Evolutionary conservation across 2,797 vertebrate genomes (phyloP).

Genomic region (Pogoniulus pusillus): DNA sequence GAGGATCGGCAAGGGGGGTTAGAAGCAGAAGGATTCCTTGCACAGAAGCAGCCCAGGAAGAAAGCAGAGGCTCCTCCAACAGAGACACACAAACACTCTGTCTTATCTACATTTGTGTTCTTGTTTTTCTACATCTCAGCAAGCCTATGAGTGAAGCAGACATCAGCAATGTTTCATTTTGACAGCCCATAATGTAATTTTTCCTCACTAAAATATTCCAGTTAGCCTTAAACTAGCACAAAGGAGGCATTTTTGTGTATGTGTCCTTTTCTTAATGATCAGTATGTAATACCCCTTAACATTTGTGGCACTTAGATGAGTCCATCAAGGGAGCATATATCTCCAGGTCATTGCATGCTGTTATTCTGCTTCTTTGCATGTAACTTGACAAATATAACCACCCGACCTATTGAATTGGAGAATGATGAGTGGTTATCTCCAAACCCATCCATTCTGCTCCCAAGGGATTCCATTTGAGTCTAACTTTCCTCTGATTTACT

Average conservation of each 20-base stretch:
- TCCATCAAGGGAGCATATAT: slow-evolving; percentile 31
- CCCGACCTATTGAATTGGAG: slow-evolving; percentile 34
- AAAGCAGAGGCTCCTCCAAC: too few relatives aligned
- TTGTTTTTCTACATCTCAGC: too few relatives aligned
- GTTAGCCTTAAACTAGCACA: too few relatives aligned
- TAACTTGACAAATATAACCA: slow-evolving; percentile 36
- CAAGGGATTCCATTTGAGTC: slow-evolving; percentile 23
- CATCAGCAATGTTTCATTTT: too few relatives aligned
- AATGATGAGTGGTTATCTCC: slow-evolving; percentile 25
- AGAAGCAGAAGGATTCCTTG: too few relatives aligned
- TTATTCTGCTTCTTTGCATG: slow-evolving; percentile 41
- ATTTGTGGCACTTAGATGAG: neutral
- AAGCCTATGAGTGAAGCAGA: too few relatives aligned
- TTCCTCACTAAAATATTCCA: too few relatives aligned
- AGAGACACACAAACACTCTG: too few relatives aligned
- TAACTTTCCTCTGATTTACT: slow-evolving; percentile 43
- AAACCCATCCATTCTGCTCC: slow-evolving; percentile 37
- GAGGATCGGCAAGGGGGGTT: too few relatives aligned
- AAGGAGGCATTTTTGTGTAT: neutral
- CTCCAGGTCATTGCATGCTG: slow-evolving; percentile 16
- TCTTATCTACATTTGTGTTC: too few relatives aligned
- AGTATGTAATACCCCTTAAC: neutral
- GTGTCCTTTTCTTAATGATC: neutral
- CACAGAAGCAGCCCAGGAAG: too few relatives aligned
- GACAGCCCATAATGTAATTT: too few relatives aligned